Evolutionary conservation across 2,113 vertebrate species (phyloP), one percentile per base, ranked within the genome.

Genomic region (Xiphophorus hellerii): DNA sequence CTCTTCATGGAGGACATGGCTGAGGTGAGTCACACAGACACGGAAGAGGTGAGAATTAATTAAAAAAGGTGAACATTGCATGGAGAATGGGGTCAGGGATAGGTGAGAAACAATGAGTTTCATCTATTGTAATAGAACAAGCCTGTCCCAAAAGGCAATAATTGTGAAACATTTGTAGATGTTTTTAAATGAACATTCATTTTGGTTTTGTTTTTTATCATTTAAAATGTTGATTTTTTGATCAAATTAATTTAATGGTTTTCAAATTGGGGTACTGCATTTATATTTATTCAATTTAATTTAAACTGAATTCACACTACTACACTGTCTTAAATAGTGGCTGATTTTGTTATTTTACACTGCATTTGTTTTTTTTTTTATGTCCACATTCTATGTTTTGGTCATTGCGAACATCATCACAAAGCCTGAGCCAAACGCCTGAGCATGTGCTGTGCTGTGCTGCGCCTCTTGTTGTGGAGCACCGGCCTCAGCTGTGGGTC

Each of bases 401-500:
- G 27, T 20, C 58, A 12, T 7, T 78, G 9, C 39, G 68, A 37
- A 64, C 39, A 51, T 69, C 15, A 54, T 75, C 6, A 13, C 44
- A 29, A 17, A 39, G 39, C 15, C 28, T 12, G 29, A 44, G 69
- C 31, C 73, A 66, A 33, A 74, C 31, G 31, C 51, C 51, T 65
- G 39, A 76, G 69, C 71, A 76, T 69, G 76, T 73, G 48, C 31
- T 37, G 76, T 73, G 48, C 31, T 37, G 61, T 28, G 51, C 44
- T 65, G 20, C 51, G 74, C 65, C 81, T 60, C 67, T 28, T 65
- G 69, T 66, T 78, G 28, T 37, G 62, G 60, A 58, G 84, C 62
- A 14, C 48, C 11, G 66, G 85, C 74, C 87, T 67, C 89, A 91
- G 89, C 89, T 92, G 90, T 69, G 81, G 74, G 62, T 39, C 76